Conservation (phyloP, 2,113 vertebrate genomes). For the Dipodomys ordii region DNA sequence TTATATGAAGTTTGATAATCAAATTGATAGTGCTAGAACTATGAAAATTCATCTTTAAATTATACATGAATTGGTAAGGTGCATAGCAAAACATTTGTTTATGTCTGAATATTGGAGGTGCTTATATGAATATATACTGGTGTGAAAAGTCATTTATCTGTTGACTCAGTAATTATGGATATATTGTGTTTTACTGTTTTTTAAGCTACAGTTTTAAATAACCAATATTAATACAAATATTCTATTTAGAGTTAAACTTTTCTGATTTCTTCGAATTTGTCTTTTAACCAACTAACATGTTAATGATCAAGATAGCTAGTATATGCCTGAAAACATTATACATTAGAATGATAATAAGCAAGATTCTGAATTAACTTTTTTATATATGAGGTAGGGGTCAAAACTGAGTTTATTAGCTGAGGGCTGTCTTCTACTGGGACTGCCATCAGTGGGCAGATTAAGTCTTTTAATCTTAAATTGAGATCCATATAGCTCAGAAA, state of each 20-base stretch:
- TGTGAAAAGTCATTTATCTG: not conserved
- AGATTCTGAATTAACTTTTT: not conserved
- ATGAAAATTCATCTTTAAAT: not conserved
- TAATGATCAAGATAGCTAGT: not conserved
- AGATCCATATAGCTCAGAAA: not conserved
- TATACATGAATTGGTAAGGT: too few species aligned
- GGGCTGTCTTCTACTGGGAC: not conserved
- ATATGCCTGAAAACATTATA: not conserved
- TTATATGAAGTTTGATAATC: not conserved
- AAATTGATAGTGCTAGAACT: not conserved
- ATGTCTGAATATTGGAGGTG: not conserved
- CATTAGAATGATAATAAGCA: not conserved
- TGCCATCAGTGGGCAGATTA: not conserved
- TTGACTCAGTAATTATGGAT: not conserved
- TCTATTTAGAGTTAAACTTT: not conserved
- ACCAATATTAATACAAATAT: not conserved
- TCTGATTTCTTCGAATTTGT: not conserved
- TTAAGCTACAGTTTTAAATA: not conserved
- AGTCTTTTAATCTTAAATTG: not conserved
- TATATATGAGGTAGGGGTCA: not conserved
- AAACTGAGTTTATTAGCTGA: not conserved
- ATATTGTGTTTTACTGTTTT: not conserved
- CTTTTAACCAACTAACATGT: not conserved
- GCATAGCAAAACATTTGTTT: not conserved
- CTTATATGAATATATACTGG: not conserved